Evolutionary conservation across 2,113 vertebrate species (phyloP), one percentile per base, ranked within the genome.

Genomic region (Corvus hawaiiensis): DNA sequence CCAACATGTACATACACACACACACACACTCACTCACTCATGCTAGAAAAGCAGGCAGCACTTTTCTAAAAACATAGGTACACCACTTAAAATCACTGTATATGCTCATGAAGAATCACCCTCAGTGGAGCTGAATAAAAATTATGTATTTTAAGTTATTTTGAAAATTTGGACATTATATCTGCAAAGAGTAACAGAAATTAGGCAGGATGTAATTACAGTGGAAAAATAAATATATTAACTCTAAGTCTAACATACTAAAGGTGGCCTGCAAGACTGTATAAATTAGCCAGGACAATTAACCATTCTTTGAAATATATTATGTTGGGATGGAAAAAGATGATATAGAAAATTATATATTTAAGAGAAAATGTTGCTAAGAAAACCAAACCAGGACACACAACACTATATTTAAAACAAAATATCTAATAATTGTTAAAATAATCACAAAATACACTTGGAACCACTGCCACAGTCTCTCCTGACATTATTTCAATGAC

Each of bases 1-100:
- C 5, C 13, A 69, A 33, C 6, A 22, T 6, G 8, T 18, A 24
- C 3, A n/a, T 17, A 67, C 9, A 33, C 10, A 49, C 5, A 48
- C 2, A 37, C 23, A 17, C 11, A 27, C 4, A 15, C 27, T 15
- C 9, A 18, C 3, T 26, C 4, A 3, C 13, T 11, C 7, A 35
- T 41, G 2, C 24, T 69, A 52, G 13, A 66, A 58, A 94, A 89
- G 6, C 22, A 66, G 7, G 6, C 21, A 35, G 12, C 84, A 32
- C 9, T 63, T 24, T 51, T 67, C 39, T 59, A 52, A 80, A 90
- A 90, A 62, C 26, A 21, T 27, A 44, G 11, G 32, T 58, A 26
- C 2, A 49, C 14, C n/a, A 71, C 4, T 67, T 66, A 78, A 46
- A 17, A 51, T 49, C 11, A 19, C 10, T 54, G 16, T 46, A 80